Conservation (phyloP, 2,797 vertebrate species). For the Ctenochaetus hawaiiensis region DNA sequence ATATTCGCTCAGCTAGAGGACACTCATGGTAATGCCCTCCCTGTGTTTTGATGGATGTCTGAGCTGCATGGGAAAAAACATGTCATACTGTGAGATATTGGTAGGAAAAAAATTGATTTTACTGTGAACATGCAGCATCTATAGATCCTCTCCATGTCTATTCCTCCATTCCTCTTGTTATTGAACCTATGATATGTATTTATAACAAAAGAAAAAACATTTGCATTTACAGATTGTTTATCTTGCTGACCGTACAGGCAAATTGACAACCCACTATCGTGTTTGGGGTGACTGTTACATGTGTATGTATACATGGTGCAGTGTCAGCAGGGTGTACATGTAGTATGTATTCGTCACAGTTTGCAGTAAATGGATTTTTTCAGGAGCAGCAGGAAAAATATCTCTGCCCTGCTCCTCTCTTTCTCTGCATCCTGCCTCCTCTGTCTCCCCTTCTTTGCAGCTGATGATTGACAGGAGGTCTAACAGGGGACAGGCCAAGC, state of each 20-base stretch:
- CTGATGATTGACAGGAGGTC: constrained; percentile 50
- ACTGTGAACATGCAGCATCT: constrained; percentile 1
- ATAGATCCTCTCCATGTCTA: neutral
- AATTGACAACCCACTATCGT: neutral
- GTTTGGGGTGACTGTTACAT: constrained; percentile 3
- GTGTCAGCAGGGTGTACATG: constrained; percentile 32
- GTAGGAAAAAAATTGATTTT: constrained; percentile 5
- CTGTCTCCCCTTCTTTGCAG: constrained; percentile 4
- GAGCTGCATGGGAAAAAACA: neutral
- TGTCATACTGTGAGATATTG: neutral
- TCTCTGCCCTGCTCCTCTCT: constrained; percentile 5
- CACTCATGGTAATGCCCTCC: constrained; percentile 6
- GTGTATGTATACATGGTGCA: constrained; percentile 1
- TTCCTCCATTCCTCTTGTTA: neutral
- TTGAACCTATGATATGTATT: neutral
- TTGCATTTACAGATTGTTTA: neutral
- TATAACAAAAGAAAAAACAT: neutral
- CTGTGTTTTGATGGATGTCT: constrained; percentile 33
- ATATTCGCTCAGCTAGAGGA: neutral
- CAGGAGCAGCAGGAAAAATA: constrained; percentile 1
- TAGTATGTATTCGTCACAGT: constrained; percentile 2
- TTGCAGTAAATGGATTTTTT: neutral
- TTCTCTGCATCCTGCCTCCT: constrained; percentile 11
- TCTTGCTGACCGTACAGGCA: neutral
- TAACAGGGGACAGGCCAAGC: constrained; percentile 6